Conservation (phyloP, 2,113 vertebrate species). For the Coreoperca whiteheadi region DNA sequence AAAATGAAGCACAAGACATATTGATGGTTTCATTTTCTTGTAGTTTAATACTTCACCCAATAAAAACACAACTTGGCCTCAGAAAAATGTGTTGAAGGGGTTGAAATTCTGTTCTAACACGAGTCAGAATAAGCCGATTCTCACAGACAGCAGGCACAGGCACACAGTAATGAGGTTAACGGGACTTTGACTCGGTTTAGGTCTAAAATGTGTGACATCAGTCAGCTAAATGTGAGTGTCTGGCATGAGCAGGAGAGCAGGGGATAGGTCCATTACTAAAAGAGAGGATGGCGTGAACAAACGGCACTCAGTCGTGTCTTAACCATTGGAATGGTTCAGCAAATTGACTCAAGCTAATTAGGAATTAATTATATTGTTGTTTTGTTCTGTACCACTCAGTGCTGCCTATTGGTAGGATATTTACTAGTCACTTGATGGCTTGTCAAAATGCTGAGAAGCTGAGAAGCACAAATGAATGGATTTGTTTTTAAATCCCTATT, state of each 20-base stretch:
- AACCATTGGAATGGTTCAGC: slow-evolving; percentile 19
- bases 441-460: slow-evolving; percentile 11
- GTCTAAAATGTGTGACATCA: slow-evolving; percentile 36
- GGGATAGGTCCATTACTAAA: slow-evolving; percentile 17
- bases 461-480: background rate
- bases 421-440: background rate
- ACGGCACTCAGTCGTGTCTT: background rate
- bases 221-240: slow-evolving; percentile 14
- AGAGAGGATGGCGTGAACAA: slow-evolving; percentile 38
- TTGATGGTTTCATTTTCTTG: background rate
- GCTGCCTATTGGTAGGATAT: background rate
- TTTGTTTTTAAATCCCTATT: slow-evolving; percentile 24
- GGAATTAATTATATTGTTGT: slow-evolving; percentile 20
- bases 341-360: slow-evolving; percentile 41
- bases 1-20: background rate
- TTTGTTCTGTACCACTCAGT: background rate
- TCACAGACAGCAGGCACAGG: slow-evolving; percentile 28
- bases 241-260: slow-evolving; percentile 14
- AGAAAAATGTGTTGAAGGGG: background rate
- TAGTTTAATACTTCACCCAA: background rate
- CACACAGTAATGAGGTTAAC: slow-evolving; percentile 30
- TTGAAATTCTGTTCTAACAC: background rate
- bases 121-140: background rate
- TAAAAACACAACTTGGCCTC: background rate
- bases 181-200: slow-evolving; percentile 16